These are phyloP conservation scores for Hippocampus zosterae DNA, from an alignment of 2,113 vertebrate genomes.

Conservation along the genomic window DNA sequence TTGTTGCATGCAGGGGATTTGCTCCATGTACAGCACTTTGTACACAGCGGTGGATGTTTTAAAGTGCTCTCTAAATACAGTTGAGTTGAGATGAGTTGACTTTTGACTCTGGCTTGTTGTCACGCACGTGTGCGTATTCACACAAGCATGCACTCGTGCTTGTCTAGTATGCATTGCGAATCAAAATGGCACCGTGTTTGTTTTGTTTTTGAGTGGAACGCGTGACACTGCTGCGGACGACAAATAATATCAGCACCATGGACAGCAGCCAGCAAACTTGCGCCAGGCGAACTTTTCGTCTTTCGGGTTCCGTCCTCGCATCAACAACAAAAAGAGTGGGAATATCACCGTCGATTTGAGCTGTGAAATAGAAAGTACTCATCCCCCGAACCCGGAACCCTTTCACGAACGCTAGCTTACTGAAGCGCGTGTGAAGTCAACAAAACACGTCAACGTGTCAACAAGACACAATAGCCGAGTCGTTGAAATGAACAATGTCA, in stretches of 20 bases:
- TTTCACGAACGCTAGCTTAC: not conserved
- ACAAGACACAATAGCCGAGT: not conserved
- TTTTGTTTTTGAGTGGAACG: no score
- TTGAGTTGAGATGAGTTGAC: no score
- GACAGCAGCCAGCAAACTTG: slow-evolving; percentile 51
- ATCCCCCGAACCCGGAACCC: not conserved
- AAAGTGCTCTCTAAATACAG: no score
- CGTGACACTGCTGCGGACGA: no score
- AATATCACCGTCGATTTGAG: not conserved
- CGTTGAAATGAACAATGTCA: not conserved
- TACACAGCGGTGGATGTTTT: no score
- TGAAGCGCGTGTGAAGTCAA: not conserved
- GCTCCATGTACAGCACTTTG: no score
- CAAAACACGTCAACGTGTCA: not conserved
- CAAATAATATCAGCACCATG: slow-evolving; percentile 61
- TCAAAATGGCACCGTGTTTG: not conserved
- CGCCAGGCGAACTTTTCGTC: slow-evolving; percentile 10
- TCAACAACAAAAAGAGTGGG: not conserved
- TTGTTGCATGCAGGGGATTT: no score
- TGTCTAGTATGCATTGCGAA: not conserved
- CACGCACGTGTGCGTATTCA: no score
- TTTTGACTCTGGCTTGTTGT: no score
- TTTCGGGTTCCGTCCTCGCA: not conserved
- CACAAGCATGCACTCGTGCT: not conserved
- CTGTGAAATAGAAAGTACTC: not conserved